These are phyloP conservation scores for Cosmia pyralina DNA, from an alignment of 2,888 invertebrate species.

Conservation along the genomic window DNA sequence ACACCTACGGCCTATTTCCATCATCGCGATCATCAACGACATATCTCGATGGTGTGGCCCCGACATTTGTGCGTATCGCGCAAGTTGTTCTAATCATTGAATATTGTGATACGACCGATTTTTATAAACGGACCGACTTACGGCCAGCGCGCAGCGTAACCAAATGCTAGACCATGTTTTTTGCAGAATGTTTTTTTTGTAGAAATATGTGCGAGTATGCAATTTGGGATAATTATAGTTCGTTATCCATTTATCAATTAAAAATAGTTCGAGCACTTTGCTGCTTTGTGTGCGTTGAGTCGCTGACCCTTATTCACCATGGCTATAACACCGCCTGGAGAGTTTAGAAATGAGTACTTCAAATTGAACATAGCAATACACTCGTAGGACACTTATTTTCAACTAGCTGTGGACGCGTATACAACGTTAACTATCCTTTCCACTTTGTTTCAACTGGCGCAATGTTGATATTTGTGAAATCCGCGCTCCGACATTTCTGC, in stretches of 20 bases:
- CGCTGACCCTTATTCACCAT: background rate
- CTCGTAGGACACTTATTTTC: background rate
- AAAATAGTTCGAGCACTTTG: background rate
- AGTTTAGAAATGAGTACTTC: background rate
- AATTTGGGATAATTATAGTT: background rate
- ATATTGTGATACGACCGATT: background rate
- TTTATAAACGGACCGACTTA: background rate
- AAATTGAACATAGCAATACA: background rate
- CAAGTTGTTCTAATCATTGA: background rate
- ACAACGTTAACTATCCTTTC: background rate
- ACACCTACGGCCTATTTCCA: too few species aligned
- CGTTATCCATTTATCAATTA: background rate
- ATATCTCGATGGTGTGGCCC: too few species aligned
- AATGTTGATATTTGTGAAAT: constrained; percentile 9
- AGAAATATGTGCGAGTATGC: background rate
- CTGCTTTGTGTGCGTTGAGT: background rate
- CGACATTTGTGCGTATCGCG: background rate
- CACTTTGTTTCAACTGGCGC: background rate
- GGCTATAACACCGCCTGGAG: background rate
- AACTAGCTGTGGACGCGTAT: background rate
- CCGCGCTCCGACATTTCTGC: background rate
- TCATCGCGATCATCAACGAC: too few species aligned
- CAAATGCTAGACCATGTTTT: background rate
- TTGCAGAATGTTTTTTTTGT: background rate
- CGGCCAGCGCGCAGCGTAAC: too few species aligned